A percentile compares a stretch with the other conserved stretches of the same genome.
These are phyloP conservation scores for Acyrthosiphon pisum DNA, from an alignment of 1,140 invertebrate genomes.

Conservation along the genomic window DNA sequence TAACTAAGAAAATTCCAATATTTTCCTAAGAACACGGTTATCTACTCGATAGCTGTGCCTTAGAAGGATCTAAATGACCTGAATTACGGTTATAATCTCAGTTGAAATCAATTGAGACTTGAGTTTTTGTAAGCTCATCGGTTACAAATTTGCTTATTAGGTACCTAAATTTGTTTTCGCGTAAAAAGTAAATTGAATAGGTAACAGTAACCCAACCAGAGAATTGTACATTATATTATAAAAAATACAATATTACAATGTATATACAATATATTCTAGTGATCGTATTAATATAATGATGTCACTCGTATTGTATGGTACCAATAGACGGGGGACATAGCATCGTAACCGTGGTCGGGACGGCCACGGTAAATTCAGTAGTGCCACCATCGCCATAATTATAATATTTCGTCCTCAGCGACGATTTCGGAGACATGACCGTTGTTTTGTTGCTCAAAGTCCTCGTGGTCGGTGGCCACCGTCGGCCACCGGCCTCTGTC, in stretches of 20 bases:
- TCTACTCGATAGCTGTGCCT: no score
- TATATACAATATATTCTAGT: no score
- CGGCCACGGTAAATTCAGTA: neutral
- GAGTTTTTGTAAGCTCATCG: neutral
- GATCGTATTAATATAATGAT: neutral
- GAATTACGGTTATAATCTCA: neutral
- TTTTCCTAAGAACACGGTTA: neutral
- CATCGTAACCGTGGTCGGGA: neutral
- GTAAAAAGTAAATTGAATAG: neutral
- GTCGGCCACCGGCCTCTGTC: neutral
- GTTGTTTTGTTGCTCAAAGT: neutral
- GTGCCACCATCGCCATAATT: neutral
- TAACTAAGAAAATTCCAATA: neutral
- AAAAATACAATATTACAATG: no score
- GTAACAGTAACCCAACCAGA: no score
- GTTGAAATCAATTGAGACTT: neutral
- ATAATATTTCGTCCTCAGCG: neutral
- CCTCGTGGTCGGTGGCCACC: neutral
- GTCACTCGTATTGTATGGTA: neutral
- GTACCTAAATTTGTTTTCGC: neutral
- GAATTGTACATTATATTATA: neutral
- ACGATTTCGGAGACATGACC: neutral
- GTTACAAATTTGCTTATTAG: neutral
- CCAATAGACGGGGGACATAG: neutral
- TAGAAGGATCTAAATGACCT: neutral